phyloP scores from a whole-genome alignment of 2,797 vertebrate species.

The Lerista edwardsae region DNA sequence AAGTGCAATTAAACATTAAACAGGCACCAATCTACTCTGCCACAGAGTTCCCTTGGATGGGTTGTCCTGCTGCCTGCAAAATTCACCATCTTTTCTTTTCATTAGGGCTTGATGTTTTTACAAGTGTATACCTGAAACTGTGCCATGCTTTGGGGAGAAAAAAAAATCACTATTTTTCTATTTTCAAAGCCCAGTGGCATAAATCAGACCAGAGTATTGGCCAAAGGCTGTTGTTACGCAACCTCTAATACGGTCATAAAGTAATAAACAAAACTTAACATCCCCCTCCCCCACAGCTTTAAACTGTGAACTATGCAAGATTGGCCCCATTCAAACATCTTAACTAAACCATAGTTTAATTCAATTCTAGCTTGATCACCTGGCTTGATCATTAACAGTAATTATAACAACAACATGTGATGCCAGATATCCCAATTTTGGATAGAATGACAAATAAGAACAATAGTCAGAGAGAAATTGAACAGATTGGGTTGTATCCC shows the following conservation, averaged over 20 bases:
- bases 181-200: background rate
- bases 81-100: background rate
- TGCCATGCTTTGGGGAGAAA: background rate
- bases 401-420: too few species aligned
- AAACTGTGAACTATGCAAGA: background rate
- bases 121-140: background rate
- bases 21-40: background rate
- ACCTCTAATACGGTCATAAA: background rate
- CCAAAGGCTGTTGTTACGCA: background rate
- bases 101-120: background rate
- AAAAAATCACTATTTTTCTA: background rate
- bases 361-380: too few species aligned
- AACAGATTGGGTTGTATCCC: too few species aligned
- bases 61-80: background rate
- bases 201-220: background rate
- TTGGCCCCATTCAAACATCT: background rate
- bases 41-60: background rate
- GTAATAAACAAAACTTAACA: background rate
- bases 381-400: too few species aligned
- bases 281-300: background rate
- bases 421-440: too few species aligned
- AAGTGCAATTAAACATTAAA: constrained; percentile 1
- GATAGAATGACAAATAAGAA: too few species aligned
- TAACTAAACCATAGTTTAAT: background rate
- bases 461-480: too few species aligned